A percentile compares a stretch with the other conserved stretches of the same genome.
phyloP scores from a whole-genome alignment of 2,888 invertebrate species.

The Aleiodes testaceus region DNA sequence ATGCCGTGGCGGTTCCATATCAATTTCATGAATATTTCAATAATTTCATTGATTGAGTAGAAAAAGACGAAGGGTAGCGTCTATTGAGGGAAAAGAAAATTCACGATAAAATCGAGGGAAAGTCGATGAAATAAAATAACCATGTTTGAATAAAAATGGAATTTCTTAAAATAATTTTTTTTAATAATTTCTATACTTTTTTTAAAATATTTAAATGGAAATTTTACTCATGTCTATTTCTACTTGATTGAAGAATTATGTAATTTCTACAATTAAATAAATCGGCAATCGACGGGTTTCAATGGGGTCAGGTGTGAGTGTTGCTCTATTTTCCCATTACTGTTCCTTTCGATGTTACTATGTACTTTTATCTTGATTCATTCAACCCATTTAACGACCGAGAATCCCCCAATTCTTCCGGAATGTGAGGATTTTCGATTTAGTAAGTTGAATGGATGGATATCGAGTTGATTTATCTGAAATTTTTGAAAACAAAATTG shows the following conservation, averaged over 20 bases:
- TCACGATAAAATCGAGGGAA: too few species aligned
- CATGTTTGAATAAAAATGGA: background rate
- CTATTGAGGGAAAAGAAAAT: too few species aligned
- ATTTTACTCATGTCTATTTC: constrained; percentile 30
- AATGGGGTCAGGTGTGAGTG: constrained; percentile 72
- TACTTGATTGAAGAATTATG: constrained; percentile 15
- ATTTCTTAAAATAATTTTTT: too few species aligned
- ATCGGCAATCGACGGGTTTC: constrained; percentile 37
- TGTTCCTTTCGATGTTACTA: constrained; percentile 62
- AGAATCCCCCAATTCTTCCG: too few species aligned
- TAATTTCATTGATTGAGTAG: background rate
- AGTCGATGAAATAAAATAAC: background rate
- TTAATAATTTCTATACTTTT: background rate
- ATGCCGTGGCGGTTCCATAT: constrained; percentile 60
- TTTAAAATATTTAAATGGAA: constrained; percentile 17
- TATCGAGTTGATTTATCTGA: too few species aligned
- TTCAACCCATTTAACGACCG: too few species aligned
- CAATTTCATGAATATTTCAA: constrained; percentile 11
- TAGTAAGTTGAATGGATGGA: too few species aligned
- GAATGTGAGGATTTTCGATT: too few species aligned
- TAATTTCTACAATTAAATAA: constrained; percentile 26
- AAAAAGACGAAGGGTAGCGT: background rate
- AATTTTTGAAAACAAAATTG: too few species aligned
- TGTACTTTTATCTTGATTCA: constrained; percentile 35
- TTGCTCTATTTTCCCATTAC: constrained; percentile 64